Base-by-base conservation (phyloP, 2,113 vertebrate genomes). In the Corydoras sp. region DNA sequence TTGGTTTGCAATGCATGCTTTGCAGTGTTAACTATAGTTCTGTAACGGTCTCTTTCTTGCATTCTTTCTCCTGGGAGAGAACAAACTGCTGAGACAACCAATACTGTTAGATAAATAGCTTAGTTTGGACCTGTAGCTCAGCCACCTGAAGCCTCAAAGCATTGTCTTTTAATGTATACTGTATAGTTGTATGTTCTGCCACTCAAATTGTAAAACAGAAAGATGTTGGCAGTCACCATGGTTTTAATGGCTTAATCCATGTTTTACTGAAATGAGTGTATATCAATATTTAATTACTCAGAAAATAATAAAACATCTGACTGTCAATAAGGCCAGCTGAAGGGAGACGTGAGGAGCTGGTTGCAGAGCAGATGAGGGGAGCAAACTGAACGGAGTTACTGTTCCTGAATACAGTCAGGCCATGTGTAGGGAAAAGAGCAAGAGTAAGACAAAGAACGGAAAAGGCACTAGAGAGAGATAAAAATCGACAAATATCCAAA, bases 41-140 rank as follows among this genome's bases (percentile, higher is more conserved):
- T 50, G 49, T 11, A 32, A 18, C 73, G 53, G 24, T 24, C 51
- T 29, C 55, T 43, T 31, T 70, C 31, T 65, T 43, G 68, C 14
- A 15, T 64, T 68, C 32, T 68, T 72, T 13, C 55, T 24, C 64
- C 11, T 8, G 62, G 71, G 43, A 59, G 6, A 64, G 4, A 50
- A 18, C 55, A 51, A 72, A 72, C 54, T 72, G 70, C 70, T 72
- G 70, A 72, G 70, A 43, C 70, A 65, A 65, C 55, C 62, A 72
- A 15, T 35, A 72, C 12, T 30, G 35, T 65, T 43, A 65, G 54
- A 65, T 72, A 71, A 71, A 63, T 63, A 13, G 51, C 51, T 62
- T 56, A 64, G 69, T 71, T 56, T 63, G 56, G 51, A 35, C 69
- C 31, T 4, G 61, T 15, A 10, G 31, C 60, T 55, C 58, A 71